These are phyloP conservation scores for Dasypolia templi DNA, from an alignment of 2,888 invertebrate species.

Conservation along the genomic window DNA sequence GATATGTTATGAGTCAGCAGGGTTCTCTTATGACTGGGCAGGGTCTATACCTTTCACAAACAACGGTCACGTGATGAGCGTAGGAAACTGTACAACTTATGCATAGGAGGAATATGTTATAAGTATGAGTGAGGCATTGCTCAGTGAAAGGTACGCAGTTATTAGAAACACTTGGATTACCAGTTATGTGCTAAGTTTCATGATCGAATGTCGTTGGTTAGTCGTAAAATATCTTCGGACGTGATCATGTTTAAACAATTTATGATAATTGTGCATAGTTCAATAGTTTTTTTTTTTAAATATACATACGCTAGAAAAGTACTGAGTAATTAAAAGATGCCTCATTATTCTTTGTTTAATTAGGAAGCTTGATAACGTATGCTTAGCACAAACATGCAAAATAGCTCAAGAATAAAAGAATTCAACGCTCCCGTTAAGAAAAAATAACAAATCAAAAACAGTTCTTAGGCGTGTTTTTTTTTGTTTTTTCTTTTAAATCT, in stretches of 20 bases:
- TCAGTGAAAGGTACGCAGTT: constrained; percentile 63
- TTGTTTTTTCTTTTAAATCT: not conserved
- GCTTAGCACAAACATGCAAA: constrained; percentile 8
- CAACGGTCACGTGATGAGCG: constrained; percentile 77
- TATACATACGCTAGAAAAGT: not conserved
- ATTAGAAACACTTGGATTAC: constrained; percentile 34
- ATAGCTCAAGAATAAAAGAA: constrained; percentile 60
- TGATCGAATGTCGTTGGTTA: constrained; percentile 13
- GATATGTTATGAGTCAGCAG: constrained; percentile 61
- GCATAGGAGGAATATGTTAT: constrained; percentile 21
- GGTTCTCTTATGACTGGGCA: constrained; percentile 67
- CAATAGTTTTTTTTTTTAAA: not conserved
- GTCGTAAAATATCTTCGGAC: constrained; percentile 16
- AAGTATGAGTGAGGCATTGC: constrained; percentile 18
- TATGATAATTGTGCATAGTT: constrained; percentile 19
- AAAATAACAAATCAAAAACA: not conserved
- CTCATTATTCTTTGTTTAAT: not conserved
- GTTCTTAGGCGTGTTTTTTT: not conserved
- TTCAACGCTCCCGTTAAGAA: constrained; percentile 55
- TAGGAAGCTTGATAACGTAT: constrained; percentile 6
- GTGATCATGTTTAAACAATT: constrained; percentile 19
- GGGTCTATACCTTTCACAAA: constrained; percentile 74
- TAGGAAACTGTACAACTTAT: constrained; percentile 45
- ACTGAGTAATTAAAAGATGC: not conserved
- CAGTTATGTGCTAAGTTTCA: constrained; percentile 17